Conservation (phyloP, 2,888 invertebrate genomes). For the Scotopteryx bipunctaria region DNA sequence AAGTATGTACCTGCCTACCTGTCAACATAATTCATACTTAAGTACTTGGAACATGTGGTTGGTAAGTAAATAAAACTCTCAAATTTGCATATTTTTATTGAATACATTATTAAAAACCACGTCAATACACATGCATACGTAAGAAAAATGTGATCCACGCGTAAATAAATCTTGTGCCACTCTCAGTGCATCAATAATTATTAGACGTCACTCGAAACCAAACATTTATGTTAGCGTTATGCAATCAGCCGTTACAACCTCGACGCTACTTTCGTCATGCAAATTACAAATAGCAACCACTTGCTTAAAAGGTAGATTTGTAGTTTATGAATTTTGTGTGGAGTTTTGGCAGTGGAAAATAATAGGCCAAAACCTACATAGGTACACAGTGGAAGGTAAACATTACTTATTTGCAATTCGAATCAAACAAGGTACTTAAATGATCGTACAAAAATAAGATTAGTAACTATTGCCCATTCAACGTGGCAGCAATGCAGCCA, state of each 20-base stretch:
- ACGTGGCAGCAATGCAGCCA: no score
- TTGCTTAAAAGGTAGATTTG: slow-evolving; percentile 7
- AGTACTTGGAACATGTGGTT: no score
- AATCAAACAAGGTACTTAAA: slow-evolving; percentile 4
- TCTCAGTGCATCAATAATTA: slow-evolving; percentile 56
- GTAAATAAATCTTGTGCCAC: slow-evolving; percentile 56
- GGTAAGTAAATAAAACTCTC: slow-evolving; percentile 44
- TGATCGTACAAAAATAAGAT: slow-evolving; percentile 24
- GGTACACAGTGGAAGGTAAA: background rate
- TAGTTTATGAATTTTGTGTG: slow-evolving; percentile 8
- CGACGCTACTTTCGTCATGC: slow-evolving; percentile 5
- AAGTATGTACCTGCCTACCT: background rate
- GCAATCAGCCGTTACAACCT: slow-evolving; percentile 3
- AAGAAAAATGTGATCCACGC: slow-evolving; percentile 66
- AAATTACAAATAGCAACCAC: slow-evolving; percentile 10
- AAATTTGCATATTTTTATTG: slow-evolving; percentile 61
- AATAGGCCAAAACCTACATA: slow-evolving; percentile 2
- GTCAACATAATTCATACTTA: background rate
- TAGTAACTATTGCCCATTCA: no score
- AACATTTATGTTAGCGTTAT: slow-evolving; percentile 4
- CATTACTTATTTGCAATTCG: background rate
- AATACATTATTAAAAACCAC: slow-evolving; percentile 77
- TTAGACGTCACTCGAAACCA: slow-evolving; percentile 18
- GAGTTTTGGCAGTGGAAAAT: slow-evolving; percentile 4
- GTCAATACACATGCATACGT: slow-evolving; percentile 70